Conservation (phyloP, 2,113 vertebrate species). For the Ptychochromis oligacanthus region DNA sequence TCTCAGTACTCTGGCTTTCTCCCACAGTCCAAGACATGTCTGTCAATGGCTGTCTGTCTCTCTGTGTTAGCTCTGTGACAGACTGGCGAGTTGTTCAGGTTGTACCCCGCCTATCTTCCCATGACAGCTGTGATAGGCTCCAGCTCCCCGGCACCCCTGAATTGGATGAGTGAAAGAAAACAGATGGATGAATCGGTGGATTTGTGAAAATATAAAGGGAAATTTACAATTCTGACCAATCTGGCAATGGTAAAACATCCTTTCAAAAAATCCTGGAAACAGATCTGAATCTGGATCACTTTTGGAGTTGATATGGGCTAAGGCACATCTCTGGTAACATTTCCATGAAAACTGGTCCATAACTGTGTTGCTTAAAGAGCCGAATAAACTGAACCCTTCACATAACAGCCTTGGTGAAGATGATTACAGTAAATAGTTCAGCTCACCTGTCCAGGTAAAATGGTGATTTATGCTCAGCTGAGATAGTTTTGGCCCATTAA, state of each 20-base stretch:
- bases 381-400: not conserved
- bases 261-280: not conserved
- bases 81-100: too few relatives aligned
- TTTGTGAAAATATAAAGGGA: not conserved
- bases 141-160: too few relatives aligned
- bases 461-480: not conserved
- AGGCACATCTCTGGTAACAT: too few relatives aligned
- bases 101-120: too few relatives aligned
- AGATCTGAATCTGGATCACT: not conserved
- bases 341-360: not conserved
- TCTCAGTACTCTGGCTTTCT: too few relatives aligned
- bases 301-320: not conserved
- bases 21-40: too few relatives aligned
- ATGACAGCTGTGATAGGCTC: too few relatives aligned
- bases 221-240: not conserved
- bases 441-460: not conserved
- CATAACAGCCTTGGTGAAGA: not conserved
- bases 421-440: not conserved
- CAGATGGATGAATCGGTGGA: too few relatives aligned
- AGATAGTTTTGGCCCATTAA: not conserved
- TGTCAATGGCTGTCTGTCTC: too few relatives aligned
- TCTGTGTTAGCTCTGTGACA: too few relatives aligned
- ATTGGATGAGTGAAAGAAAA: too few relatives aligned
- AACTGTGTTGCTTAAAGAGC: not conserved
- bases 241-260: not conserved